Evolutionary conservation across 2,888 invertebrate species (phyloP), one percentile per base, ranked within the genome.

Genomic region (Epinotia ramella): DNA sequence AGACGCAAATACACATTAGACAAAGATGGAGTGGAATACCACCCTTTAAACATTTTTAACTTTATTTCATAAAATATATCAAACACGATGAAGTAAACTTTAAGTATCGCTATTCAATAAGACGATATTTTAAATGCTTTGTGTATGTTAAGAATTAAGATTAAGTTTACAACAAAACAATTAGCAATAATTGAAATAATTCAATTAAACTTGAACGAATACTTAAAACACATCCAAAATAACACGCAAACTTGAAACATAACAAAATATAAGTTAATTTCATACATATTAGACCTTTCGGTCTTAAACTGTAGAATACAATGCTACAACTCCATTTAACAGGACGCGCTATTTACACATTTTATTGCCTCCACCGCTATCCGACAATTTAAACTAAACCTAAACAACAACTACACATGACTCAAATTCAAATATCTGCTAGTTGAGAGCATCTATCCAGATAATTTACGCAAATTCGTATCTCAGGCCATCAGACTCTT

Each of bases 271-370:
- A 46, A 60, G 11, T 20, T 60, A 69, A 46, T 0, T 24, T 1
- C 12, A 3, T 11, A n/a, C 46, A 60, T n/a, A 46, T 69, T 49
- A 44, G 69, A 16, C 60, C 24, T 69, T 69, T n/a, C 49, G 24
- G 11, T 44, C 24, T 46, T 24, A 6, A n/a, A 18, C 5, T 16
- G 11, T 1, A 46, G 46, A 69, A 60, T 69, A 69, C 69, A 69
- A 69, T 60, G 59, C 70, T 49, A 63, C 70, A 69, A 73, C 49
- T 73, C 59, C 73, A 67, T 73, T 60, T 73, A 65, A 67, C 60
- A 73, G 70, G 75, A 77, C 75, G 46, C 59, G 66, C 76, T 69
- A 67, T 76, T 79, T 77, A 73, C 78, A 77, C 74, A 79, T 77
- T 78, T 73, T 73, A 73, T 67, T 73, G 60, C 66, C 73, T 57